A percentile compares a stretch with the other conserved stretches of the same genome.
These are phyloP conservation scores for Drosophila hydei DNA, from an alignment of 1,140 invertebrate genomes.

Conservation along the genomic window DNA sequence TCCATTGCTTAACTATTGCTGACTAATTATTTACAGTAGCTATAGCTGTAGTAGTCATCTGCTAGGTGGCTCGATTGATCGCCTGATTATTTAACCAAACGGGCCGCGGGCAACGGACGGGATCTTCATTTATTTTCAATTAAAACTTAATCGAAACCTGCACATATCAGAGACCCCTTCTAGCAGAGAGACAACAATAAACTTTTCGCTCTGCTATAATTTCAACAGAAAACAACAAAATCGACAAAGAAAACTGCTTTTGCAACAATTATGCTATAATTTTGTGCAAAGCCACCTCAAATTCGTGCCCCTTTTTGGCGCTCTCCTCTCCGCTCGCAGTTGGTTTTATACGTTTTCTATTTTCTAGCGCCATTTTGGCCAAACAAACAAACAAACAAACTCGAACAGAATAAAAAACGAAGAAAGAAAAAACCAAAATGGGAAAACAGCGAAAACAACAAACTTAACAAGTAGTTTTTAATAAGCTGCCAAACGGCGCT, in stretches of 20 bases:
- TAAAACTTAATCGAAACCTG: constrained; percentile 73
- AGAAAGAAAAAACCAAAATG: neutral
- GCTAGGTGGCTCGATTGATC: constrained; percentile 25
- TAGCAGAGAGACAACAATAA: constrained; percentile 11
- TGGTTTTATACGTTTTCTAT: constrained; percentile 63
- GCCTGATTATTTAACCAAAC: constrained; percentile 52
- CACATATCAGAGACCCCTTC: constrained; percentile 46
- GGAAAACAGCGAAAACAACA: constrained; percentile 61
- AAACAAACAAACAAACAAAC: constrained; percentile 37
- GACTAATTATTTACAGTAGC: neutral
- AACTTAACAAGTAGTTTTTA: constrained; percentile 73
- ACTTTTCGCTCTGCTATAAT: constrained; percentile 37
- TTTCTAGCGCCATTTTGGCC: constrained; percentile 44
- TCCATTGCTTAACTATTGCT: neutral
- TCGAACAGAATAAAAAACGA: neutral
- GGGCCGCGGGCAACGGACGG: constrained; percentile 22
- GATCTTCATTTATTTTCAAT: constrained; percentile 67
- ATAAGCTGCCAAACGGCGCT: constrained; percentile 60
- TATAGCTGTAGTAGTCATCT: neutral
- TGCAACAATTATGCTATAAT: constrained; percentile 70
- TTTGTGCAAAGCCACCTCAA: constrained; percentile 25
- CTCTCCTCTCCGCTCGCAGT: constrained; percentile 8
- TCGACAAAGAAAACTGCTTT: constrained; percentile 45
- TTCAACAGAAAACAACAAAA: constrained; percentile 29
- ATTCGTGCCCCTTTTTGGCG: neutral